phyloP scores from a whole-genome alignment of 2,888 invertebrate genomes.

The Baronia brevicornis region DNA sequence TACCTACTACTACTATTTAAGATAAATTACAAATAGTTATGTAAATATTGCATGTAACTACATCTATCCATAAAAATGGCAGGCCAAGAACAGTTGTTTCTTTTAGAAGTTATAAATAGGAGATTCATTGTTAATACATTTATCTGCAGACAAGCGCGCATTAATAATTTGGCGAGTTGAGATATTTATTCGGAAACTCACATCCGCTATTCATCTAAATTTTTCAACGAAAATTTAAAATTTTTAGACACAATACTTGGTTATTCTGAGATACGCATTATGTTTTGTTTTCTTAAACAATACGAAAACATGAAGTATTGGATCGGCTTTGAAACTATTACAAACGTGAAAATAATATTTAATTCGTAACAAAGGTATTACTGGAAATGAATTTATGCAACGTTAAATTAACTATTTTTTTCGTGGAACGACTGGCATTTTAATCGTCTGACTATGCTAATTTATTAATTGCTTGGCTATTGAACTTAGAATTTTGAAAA shows the following conservation, averaged over 20 bases:
- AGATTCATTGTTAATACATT: conserved; percentile 1
- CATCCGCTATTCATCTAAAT: not conserved
- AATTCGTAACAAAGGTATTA: conserved; percentile 2
- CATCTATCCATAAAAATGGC: too few relatives aligned
- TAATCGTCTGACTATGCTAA: too few relatives aligned
- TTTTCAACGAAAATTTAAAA: not conserved
- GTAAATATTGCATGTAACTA: too few relatives aligned
- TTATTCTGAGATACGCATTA: not conserved
- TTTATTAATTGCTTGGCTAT: conserved; percentile 18
- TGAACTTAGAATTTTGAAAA: conserved; percentile 7
- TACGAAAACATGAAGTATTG: conserved; percentile 3
- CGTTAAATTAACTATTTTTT: too few relatives aligned
- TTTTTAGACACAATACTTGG: too few relatives aligned
- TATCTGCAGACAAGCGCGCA: not conserved
- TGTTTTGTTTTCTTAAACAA: not conserved
- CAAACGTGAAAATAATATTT: conserved; percentile 1
- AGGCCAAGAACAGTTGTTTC: too few relatives aligned
- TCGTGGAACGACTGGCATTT: too few relatives aligned
- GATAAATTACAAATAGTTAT: too few relatives aligned
- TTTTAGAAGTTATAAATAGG: conserved; percentile 6
- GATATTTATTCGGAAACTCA: too few relatives aligned
- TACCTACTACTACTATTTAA: too few relatives aligned
- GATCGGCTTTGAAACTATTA: conserved; percentile 14
- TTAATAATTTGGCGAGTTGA: not conserved
- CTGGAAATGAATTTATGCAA: too few relatives aligned